Evolutionary conservation across 53 echinoderm and acorn worm genomes (phyloP).

Genomic region (Temnopleurus reevesii): DNA sequence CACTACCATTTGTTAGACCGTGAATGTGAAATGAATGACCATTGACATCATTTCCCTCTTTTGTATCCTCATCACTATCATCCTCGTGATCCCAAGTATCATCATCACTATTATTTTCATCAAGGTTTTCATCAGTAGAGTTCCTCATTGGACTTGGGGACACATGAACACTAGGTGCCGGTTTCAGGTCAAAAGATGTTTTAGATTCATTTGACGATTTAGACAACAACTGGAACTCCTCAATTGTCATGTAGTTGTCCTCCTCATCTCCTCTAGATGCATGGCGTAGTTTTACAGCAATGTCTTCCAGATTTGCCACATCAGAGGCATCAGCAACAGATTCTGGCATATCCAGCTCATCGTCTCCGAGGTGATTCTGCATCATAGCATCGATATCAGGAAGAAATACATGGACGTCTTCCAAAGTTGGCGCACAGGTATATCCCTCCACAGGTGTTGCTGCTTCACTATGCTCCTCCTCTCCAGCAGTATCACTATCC

Average conservation of each 20-base stretch:
- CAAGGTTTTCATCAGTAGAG: background rate
- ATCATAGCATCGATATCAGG: conserved; percentile 38
- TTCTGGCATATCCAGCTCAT: conserved; percentile 44
- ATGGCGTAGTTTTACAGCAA: conserved; percentile 40
- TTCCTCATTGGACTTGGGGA: conserved; percentile 14
- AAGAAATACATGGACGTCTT: background rate
- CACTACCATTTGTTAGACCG: conserved; percentile 20
- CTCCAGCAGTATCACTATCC: background rate
- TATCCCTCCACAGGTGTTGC: background rate
- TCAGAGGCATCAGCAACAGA: conserved; percentile 48
- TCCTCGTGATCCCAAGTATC: conserved; percentile 43
- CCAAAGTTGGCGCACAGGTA: background rate
- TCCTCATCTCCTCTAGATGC: background rate
- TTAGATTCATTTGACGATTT: background rate
- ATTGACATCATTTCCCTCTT: background rate
- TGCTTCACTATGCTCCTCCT: background rate
- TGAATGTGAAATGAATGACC: conserved; percentile 38
- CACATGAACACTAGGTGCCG: background rate
- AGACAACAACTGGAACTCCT: conserved; percentile 47
- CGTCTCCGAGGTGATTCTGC: background rate
- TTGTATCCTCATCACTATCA: background rate
- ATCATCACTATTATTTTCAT: conserved; percentile 30
- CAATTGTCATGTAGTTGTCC: conserved; percentile 15
- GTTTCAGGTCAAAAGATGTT: background rate
- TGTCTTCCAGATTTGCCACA: conserved; percentile 44